Evolutionary conservation across 2,797 vertebrate species (phyloP).

Genomic region (Chelon labrosus): DNA sequence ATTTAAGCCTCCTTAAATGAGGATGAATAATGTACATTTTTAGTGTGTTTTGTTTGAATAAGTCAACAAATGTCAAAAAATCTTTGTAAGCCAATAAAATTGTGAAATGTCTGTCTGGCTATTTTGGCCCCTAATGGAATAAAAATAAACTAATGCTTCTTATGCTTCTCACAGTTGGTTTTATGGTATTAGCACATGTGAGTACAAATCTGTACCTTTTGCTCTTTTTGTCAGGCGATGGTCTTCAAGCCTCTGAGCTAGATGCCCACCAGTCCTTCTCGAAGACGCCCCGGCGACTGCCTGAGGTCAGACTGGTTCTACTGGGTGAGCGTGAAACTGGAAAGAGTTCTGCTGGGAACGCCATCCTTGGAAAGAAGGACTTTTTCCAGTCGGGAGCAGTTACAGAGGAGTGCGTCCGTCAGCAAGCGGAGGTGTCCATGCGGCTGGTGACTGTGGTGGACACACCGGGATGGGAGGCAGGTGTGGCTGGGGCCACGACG

Average conservation of each 20-base stretch:
- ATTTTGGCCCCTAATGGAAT: background rate
- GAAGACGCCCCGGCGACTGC: conserved; percentile 72
- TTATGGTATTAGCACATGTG: background rate
- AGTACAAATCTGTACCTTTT: background rate
- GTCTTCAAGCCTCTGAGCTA: conserved; percentile 63
- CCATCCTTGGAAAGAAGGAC: conserved; percentile 68
- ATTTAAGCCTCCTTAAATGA: background rate
- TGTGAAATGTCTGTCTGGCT: background rate
- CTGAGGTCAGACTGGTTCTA: conserved; percentile 80
- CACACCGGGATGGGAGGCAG: conserved; percentile 83
- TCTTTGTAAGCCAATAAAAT: background rate
- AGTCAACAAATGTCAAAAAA: background rate
- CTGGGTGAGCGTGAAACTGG: conserved; percentile 84
- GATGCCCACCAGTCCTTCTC: conserved; percentile 78
- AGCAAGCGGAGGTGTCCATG: conserved; percentile 73
- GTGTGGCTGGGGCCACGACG: conserved; percentile 70
- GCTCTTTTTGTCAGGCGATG: conserved; percentile 62
- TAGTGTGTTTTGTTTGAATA: background rate
- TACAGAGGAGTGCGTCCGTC: conserved; percentile 79
- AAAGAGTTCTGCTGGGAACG: conserved; percentile 83
- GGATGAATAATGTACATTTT: background rate
- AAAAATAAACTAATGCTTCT: background rate
- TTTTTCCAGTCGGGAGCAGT: conserved; percentile 67
- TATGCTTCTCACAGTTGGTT: background rate
- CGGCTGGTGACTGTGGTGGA: conserved; percentile 83